Evolutionary conservation across 2,888 invertebrate species (phyloP).

Genomic region (Agriopis marginaria): DNA sequence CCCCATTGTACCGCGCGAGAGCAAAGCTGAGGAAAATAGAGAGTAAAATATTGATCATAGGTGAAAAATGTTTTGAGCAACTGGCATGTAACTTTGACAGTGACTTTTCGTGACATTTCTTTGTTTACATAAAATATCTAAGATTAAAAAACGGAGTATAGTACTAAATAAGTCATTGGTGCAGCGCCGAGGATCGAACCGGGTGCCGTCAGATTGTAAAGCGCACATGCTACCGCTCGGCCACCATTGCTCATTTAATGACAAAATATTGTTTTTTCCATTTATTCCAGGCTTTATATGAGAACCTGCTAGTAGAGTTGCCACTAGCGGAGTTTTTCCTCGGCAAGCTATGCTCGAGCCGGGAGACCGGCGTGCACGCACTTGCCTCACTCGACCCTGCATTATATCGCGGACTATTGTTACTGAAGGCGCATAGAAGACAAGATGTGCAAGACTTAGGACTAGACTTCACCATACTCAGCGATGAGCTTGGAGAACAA

Average conservation of each 20-base stretch:
- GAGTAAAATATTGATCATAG: too few species aligned
- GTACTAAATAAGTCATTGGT: too few species aligned
- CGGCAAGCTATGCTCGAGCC: conserved; percentile 88
- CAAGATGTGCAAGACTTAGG: conserved; percentile 95
- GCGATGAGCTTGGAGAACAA: conserved; percentile 95
- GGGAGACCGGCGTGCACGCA: conserved; percentile 96
- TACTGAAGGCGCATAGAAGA: conserved; percentile 92
- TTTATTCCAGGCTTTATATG: conserved; percentile 92
- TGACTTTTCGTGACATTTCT: too few species aligned
- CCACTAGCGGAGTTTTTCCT: conserved; percentile 98
- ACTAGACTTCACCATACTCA: conserved; percentile 96
- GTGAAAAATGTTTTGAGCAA: too few species aligned
- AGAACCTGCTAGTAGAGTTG: conserved; percentile 96
- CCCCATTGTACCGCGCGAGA: too few species aligned
- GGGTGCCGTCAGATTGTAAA: too few species aligned
- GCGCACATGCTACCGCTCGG: too few species aligned
- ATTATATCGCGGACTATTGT: conserved; percentile 95
- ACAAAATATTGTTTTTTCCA: background rate
- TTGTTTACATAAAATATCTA: too few species aligned
- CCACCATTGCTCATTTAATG: background rate
- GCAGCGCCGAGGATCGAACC: too few species aligned
- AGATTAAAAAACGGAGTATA: too few species aligned
- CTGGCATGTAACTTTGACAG: too few species aligned
- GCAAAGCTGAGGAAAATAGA: too few species aligned
- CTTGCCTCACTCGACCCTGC: conserved; percentile 97